phyloP scores from a whole-genome alignment of 2,888 invertebrate species.

The Nomada hirtipes region DNA sequence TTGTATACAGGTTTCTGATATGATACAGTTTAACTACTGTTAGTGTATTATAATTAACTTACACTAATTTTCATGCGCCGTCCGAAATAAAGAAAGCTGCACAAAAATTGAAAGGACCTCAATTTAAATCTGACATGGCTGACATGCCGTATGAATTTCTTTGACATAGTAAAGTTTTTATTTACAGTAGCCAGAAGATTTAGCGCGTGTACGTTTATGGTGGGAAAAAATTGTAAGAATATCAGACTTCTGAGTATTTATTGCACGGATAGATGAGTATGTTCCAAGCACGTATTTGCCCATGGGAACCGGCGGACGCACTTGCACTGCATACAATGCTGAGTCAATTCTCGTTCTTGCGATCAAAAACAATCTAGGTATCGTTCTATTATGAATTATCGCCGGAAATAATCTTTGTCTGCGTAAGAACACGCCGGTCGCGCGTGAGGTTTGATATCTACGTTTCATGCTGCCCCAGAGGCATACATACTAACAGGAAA shows the following conservation, averaged over 20 bases:
- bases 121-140: no score
- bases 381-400: constrained; percentile 36
- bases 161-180: no score
- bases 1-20: no score
- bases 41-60: no score
- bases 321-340: constrained; percentile 54
- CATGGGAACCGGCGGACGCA: constrained; percentile 49
- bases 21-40: no score
- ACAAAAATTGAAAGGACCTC: no score
- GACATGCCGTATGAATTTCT: no score
- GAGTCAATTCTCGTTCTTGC: constrained; percentile 36
- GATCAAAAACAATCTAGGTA: constrained; percentile 41
- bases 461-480: background rate
- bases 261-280: constrained; percentile 56
- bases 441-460: background rate
- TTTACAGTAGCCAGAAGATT: background rate
- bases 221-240: constrained; percentile 38
- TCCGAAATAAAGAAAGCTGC: no score
- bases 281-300: constrained; percentile 59
- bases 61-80: no score
- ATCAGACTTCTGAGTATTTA: constrained; percentile 48
- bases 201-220: background rate
- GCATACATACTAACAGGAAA: constrained; percentile 1
- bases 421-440: background rate
- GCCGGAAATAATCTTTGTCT: constrained; percentile 18